Base-by-base conservation (phyloP, 2,797 vertebrate species). In the Serranus cabrilla region DNA sequence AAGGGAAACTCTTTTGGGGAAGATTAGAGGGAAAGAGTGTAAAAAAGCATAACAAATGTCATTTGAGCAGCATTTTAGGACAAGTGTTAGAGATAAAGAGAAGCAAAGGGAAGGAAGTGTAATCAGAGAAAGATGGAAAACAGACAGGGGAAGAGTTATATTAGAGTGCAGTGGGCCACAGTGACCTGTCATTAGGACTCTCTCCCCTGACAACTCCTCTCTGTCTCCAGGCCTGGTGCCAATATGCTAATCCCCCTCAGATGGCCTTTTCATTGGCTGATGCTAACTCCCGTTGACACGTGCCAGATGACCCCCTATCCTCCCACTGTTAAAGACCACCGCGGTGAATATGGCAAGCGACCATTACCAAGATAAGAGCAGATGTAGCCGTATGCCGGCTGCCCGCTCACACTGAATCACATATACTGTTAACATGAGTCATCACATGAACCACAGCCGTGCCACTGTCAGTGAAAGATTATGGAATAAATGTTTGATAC, bases 101-200 rank as follows among this genome's bases (percentile, higher is more conserved):
- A 21, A 10, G 40, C 49, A 51, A 42, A 54, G 39, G 11, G 21
- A 5, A 12, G 40, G 21, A 46, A 31, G 21, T 34, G n/a, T 18
- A 52, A 56, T 11, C 0, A 2, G 27, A 51, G 25, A 50, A 40
- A 50, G 14, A 55, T 14, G 25, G 34, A 61, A 67, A 37, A 67
- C 46, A 92, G 88, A 71, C 34, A 91, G 88, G 43, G 67, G 80
- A 92, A 95, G 95, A 96, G 96, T 96, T 96, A 96, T 94, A 95
- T 93, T 91, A 90, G 94, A 91, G 93, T 88, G 92, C 94, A 76
- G 92, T 87, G 93, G 87, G 94, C 93, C 93, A 92, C 14, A 52
- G 72, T 89, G 95, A 96, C 96, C 96, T 95, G 90, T 91, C 93
- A 89, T 96, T 95, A 94, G 93, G 88, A 92, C 87, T 87, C 91